Evolutionary conservation across 2,797 vertebrate species (phyloP).

Genomic region (Trachurus trachurus): DNA sequence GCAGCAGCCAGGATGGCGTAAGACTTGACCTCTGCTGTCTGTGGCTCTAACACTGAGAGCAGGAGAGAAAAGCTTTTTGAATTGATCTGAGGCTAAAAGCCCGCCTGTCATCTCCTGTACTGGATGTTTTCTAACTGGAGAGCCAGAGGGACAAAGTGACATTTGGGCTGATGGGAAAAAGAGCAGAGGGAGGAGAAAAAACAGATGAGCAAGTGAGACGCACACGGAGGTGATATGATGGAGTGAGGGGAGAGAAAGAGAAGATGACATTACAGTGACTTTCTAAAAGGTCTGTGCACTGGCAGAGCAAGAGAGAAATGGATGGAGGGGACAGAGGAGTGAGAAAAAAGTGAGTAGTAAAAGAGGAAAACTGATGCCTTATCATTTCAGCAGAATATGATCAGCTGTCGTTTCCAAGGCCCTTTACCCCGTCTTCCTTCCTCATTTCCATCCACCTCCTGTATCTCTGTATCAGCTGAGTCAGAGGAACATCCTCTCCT

Average conservation of each 20-base stretch:
- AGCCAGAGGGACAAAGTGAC: constrained; percentile 40
- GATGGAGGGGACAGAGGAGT: neutral
- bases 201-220: neutral
- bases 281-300: constrained; percentile 7
- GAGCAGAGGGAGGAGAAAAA: neutral
- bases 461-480: constrained; percentile 36
- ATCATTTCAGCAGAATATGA: constrained; percentile 57
- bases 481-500: constrained; percentile 28
- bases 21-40: constrained; percentile 5
- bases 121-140: constrained; percentile 26
- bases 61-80: constrained; percentile 17
- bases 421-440: neutral
- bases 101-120: constrained; percentile 27
- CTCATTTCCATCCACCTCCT: neutral
- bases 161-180: constrained; percentile 43
- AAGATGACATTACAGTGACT: constrained; percentile 39
- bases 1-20: neutral
- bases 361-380: constrained; percentile 32
- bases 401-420: constrained; percentile 34
- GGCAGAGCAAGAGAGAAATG: constrained; percentile 2
- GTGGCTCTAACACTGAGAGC: neutral
- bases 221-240: constrained; percentile 14
- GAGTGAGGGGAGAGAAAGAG: neutral
- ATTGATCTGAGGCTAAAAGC: constrained; percentile 44
- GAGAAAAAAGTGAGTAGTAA: neutral